phyloP scores from a whole-genome alignment of 2,113 vertebrate species.

The Diphyllodes magnificus region DNA sequence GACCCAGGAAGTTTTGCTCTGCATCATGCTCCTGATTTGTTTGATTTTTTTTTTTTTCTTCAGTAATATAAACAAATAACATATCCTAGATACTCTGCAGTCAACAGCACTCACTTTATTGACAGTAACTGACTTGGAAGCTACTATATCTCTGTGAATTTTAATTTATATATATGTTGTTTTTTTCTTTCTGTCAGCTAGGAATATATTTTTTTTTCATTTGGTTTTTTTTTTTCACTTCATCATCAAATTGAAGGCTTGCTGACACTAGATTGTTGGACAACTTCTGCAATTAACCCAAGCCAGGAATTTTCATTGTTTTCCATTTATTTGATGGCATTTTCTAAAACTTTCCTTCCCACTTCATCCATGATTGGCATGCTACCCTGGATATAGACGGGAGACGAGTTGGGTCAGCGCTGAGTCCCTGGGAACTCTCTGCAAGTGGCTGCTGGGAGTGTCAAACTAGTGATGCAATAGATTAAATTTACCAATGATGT shows the following conservation, averaged over 20 bases:
- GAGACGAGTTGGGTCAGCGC: rapidly evolving
- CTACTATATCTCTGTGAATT: not conserved
- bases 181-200: not conserved
- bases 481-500: not conserved
- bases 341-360: not conserved
- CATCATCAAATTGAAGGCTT: not conserved
- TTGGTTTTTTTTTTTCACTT: not conserved
- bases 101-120: not conserved
- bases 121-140: not conserved
- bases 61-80: slow-evolving; percentile 18
- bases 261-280: not conserved
- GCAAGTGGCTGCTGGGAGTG: not conserved
- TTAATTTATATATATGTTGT: not conserved
- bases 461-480: not conserved
- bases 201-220: not conserved
- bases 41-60: not conserved
- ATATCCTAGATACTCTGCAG: not conserved
- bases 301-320: not conserved
- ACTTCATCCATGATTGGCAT: not conserved
- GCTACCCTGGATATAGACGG: not conserved
- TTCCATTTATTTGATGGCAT: not conserved
- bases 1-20: slow-evolving; percentile 39
- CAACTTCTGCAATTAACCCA: not conserved
- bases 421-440: not conserved
- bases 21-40: not conserved